Base-by-base conservation (phyloP, 2,888 invertebrate genomes). In the Metacarcinus magister region DNA sequence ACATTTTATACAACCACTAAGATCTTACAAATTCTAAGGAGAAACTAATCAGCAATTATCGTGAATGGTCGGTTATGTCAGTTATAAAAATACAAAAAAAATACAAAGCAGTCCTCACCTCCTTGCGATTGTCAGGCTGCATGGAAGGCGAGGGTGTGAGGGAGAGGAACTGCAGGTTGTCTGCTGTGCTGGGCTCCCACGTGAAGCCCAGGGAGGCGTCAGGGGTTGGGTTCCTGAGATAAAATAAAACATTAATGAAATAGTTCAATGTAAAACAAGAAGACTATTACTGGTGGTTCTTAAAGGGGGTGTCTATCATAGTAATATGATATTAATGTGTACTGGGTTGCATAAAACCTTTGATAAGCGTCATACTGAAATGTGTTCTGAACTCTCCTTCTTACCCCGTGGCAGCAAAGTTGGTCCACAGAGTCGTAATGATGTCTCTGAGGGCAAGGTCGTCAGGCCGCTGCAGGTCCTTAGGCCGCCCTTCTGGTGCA, bases 181-280 rank as follows among this genome's bases (percentile, higher is more conserved):
- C 87, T 23, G 82, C 44, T 39, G 89, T 93, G 89, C 60, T 43
- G 5, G 95, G 67, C 60, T 93, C 90, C 95, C 95, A 95, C 60
- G 13, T 93, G 95, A 95, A 95, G 28, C 95, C 95, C 39, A 95
- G 95, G n/a, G 93, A 90, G 90, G 28, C 60, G 67, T 95, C 95
- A n/a, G 95, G 95, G 0, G 95, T 95, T n/a, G 95, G 95, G 44
- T 95, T 95, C 44, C 95, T 95, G 95, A 28, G 0, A 82, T 8
- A 16, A n/a, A 39, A 28, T 19, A 75, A 87, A n/a, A 16, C 2
- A 28, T 16, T 0, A 28, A 39, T 7, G 93, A 5, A 19, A 23
- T n/a, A 2, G n/a, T 43, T n/a, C 10, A 7, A 13, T 16, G 28
- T 16, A 28, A 16, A 19, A 23, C 7, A n/a, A 19, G 67, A 13